A percentile compares a stretch with the other conserved stretches of the same genome.
These are phyloP conservation scores for Castor canadensis DNA, from an alignment of 2,113 vertebrate genomes.

Conservation along the genomic window DNA sequence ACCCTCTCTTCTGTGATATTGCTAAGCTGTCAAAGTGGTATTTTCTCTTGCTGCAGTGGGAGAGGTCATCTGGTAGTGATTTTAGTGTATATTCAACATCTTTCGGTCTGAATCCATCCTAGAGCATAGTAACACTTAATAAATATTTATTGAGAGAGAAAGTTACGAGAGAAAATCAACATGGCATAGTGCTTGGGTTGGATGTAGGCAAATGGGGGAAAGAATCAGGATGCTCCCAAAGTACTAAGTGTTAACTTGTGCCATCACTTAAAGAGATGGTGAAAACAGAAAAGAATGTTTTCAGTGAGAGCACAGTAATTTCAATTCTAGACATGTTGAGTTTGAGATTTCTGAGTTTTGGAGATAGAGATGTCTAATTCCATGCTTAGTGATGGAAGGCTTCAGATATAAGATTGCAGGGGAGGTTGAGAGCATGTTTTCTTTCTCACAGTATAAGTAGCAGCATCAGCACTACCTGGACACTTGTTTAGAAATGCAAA, in stretches of 20 bases:
- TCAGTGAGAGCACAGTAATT: background rate
- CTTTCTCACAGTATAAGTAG: background rate
- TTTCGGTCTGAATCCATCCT: background rate
- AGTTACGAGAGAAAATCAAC: background rate
- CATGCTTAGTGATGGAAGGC: background rate
- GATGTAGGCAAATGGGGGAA: background rate
- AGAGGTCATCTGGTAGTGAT: background rate
- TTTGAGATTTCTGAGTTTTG: background rate
- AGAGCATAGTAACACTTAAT: background rate
- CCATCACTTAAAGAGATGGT: background rate
- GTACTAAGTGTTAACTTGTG: background rate
- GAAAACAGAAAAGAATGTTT: background rate
- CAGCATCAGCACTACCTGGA: background rate
- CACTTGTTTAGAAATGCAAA: background rate
- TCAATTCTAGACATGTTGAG: background rate
- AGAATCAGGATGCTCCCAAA: background rate
- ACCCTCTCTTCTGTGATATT: background rate
- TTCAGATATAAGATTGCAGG: background rate
- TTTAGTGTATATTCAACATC: background rate
- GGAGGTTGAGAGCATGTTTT: background rate
- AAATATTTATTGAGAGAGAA: constrained; percentile 1
- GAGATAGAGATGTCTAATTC: constrained; percentile 8
- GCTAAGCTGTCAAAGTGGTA: background rate
- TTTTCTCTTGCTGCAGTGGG: background rate
- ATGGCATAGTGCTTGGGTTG: background rate